These are phyloP conservation scores for Thalassaphorura encarpata DNA, from an alignment of 1,140 invertebrate genomes.

Conservation along the genomic window DNA sequence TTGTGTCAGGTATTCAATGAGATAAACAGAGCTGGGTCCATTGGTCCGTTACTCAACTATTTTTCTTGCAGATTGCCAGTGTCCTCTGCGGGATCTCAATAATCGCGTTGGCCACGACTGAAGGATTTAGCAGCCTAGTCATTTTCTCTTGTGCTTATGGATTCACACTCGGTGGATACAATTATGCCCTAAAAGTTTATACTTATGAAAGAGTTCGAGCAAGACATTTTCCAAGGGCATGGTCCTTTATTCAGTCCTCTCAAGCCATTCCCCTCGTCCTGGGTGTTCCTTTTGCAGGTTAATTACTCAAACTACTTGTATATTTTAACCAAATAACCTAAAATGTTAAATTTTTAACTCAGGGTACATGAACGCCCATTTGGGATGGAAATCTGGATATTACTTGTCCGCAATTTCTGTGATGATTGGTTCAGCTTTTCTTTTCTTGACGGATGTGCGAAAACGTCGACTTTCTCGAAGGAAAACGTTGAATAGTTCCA, in stretches of 20 bases:
- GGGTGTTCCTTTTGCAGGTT: slow-evolving; percentile 74
- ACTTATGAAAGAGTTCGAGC: slow-evolving; percentile 67
- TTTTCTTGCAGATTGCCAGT: slow-evolving; percentile 36
- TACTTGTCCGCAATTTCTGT: slow-evolving; percentile 70
- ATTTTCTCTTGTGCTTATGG: slow-evolving; percentile 72
- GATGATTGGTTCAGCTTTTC: slow-evolving; percentile 58
- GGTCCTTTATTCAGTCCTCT: slow-evolving; percentile 78
- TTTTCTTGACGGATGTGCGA: slow-evolving; percentile 71
- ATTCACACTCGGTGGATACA: slow-evolving; percentile 58
- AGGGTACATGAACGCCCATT: slow-evolving; percentile 67
- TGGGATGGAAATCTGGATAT: slow-evolving; percentile 56
- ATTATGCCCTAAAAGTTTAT: slow-evolving; percentile 80
- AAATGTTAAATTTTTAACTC: slow-evolving; percentile 4
- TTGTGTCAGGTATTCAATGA: slow-evolving; percentile 47
- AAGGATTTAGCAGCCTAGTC: slow-evolving; percentile 58
- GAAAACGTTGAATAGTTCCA: slow-evolving; percentile 30
- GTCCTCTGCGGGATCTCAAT: slow-evolving; percentile 67
- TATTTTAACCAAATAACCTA: neutral
- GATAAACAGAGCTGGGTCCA: neutral
- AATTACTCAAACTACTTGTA: neutral
- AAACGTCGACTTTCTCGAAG: slow-evolving; percentile 47
- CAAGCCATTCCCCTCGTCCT: slow-evolving; percentile 75
- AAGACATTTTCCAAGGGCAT: slow-evolving; percentile 73
- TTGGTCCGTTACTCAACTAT: neutral
- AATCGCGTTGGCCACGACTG: slow-evolving; percentile 65